A percentile compares a stretch with the other conserved stretches of the same genome.
These are phyloP conservation scores for Euglossa dilemma DNA, from an alignment of 1,140 invertebrate genomes.

Conservation along the genomic window DNA sequence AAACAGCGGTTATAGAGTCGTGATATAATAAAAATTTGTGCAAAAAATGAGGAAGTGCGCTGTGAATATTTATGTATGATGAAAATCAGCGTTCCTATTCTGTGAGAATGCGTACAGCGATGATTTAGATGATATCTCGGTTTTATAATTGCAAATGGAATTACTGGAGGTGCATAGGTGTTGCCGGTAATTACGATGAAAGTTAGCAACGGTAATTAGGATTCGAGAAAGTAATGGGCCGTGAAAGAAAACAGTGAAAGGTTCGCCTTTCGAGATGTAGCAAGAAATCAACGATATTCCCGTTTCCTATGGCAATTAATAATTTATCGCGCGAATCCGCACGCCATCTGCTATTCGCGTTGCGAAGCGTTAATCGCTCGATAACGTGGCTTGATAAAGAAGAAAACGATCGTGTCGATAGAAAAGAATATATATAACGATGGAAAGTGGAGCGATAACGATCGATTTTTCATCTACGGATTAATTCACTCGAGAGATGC, in stretches of 20 bases:
- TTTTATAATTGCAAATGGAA: constrained; percentile 49
- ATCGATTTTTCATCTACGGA: neutral
- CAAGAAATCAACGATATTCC: neutral
- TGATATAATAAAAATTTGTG: neutral
- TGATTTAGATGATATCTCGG: constrained; percentile 48
- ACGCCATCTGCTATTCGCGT: constrained; percentile 3
- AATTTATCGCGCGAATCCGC: neutral
- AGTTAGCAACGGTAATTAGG: constrained; percentile 61
- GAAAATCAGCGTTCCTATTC: neutral
- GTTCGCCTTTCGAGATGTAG: neutral
- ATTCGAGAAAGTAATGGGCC: constrained; percentile 61
- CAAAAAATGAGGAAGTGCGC: neutral
- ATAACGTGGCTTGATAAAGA: constrained; percentile 24
- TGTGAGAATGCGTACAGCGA: too few species aligned
- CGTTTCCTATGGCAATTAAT: neutral
- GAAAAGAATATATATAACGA: neutral
- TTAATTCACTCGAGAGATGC: neutral
- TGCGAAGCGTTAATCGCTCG: neutral
- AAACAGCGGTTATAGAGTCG: neutral
- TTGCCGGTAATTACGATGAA: constrained; percentile 69
- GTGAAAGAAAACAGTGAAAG: constrained; percentile 51
- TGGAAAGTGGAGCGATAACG: neutral
- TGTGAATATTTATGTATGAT: neutral
- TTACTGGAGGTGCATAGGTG: constrained; percentile 15
- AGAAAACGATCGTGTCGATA: neutral